Base-by-base conservation (phyloP, 2,797 vertebrate genomes). In the Rachycentron canadum region DNA sequence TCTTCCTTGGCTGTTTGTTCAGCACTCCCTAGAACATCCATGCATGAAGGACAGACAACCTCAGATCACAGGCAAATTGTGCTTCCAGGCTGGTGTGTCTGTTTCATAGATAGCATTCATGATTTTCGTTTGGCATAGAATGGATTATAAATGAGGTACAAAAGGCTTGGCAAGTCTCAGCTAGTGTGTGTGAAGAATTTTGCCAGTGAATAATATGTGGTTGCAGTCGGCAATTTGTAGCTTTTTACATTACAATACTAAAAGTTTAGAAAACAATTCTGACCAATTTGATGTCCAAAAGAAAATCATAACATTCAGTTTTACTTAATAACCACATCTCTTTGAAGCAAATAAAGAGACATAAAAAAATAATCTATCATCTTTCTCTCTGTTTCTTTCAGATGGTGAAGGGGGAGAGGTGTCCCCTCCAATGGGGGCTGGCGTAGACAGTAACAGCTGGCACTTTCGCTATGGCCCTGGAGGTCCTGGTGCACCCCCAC, bases 381-480 rank as follows among this genome's bases (percentile, higher is more conserved):
- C 10, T 7, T 45, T 86, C 34, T 82, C 13, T 90, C 8, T 69
- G 13, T 91, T 58, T 91, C 92, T 94, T 89, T 66, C 95, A 99
- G 98, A 98, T 88, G 97, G 95, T 89, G 97, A 99, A 90, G 98
- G 97, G 0, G 97, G 97, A 91, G 98, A 99, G 88, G 97, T 99
- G 86, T 99, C 98, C 74, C 97, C 98, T 70, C 98, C 98, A 65
- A 97, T 99, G 82, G 98, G 97, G 73, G 98, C 98, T 69, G 98
- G 98, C 12, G 96, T 99, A 91, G 98, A 99, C 94, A 99, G 97
- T 94, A 99, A 99, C 96, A 99, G 98, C 94, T 99, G 98, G 98
- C 97, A 98, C 94, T 99, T 98, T 95, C 98, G 97, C 84, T 99
- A 99, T 17, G 98, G 98, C 90, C 96, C 97, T 0, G 92, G 93